These are phyloP conservation scores for Crotophaga sulcirostris DNA, from an alignment of 2,113 vertebrate species.

Conservation along the genomic window DNA sequence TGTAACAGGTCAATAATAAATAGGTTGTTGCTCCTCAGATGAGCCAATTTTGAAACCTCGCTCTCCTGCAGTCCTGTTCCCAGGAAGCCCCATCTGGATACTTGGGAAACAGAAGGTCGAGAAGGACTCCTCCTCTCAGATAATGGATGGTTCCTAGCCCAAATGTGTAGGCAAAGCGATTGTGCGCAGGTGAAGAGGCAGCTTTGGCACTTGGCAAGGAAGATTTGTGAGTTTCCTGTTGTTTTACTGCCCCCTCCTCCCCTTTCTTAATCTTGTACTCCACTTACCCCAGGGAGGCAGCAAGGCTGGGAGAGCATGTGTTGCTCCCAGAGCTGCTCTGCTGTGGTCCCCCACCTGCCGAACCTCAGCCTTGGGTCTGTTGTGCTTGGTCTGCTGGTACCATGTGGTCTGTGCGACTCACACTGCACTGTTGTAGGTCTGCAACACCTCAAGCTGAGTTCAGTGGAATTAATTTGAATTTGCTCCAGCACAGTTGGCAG, in stretches of 20 bases:
- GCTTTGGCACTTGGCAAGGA: background rate
- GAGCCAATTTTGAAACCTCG: background rate
- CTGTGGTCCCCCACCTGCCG: background rate
- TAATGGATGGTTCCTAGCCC: fast-evolving
- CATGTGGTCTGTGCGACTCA: background rate
- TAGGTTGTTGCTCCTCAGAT: background rate
- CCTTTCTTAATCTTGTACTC: background rate
- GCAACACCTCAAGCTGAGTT: conserved; percentile 8
- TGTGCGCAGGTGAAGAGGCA: background rate
- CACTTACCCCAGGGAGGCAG: fast-evolving
- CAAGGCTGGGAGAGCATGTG: background rate
- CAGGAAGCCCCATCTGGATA: background rate
- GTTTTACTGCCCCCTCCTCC: background rate
- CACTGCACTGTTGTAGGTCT: background rate
- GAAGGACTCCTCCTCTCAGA: background rate
- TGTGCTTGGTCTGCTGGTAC: background rate
- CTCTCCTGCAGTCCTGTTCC: background rate
- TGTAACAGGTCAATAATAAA: background rate
- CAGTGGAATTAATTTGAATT: conserved; percentile 29
- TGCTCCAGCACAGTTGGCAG: conserved; percentile 28
- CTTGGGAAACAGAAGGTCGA: fast-evolving
- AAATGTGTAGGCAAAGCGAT: background rate
- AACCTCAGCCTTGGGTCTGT: background rate
- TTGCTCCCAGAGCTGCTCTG: background rate
- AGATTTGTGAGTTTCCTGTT: background rate